phyloP scores from a whole-genome alignment of 2,113 vertebrate species.

The Pelobates fuscus region DNA sequence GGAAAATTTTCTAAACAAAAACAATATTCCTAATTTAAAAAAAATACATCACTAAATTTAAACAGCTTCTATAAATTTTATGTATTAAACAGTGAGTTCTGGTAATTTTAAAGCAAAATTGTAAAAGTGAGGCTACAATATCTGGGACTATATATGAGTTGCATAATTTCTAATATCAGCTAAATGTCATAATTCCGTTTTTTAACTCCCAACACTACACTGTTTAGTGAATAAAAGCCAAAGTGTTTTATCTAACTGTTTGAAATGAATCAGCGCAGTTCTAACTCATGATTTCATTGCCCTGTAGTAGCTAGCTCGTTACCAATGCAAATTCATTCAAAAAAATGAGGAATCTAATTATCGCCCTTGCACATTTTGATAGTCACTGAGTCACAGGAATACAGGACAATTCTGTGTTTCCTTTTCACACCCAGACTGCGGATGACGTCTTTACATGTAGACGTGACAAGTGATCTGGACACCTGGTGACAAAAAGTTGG shows the following conservation, averaged over 20 bases:
- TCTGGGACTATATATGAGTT: too few relatives aligned
- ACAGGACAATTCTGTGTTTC: conserved; percentile 6
- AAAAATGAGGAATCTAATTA: conserved; percentile 66
- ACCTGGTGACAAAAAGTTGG: not conserved
- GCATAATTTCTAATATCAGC: too few relatives aligned
- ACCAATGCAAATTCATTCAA: conserved; percentile 62
- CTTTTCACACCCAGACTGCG: not conserved
- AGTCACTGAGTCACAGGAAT: conserved; percentile 16
- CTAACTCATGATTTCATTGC: conserved; percentile 49
- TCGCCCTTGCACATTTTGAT: conserved; percentile 42
- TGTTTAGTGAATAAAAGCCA: too few relatives aligned
- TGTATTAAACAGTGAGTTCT: too few relatives aligned
- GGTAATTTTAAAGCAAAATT: too few relatives aligned
- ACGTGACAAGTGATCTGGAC: conserved; percentile 20
- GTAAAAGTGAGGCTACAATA: too few relatives aligned
- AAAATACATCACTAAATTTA: too few relatives aligned
- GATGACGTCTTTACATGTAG: conserved; percentile 18
- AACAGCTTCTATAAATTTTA: too few relatives aligned
- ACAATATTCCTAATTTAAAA: too few relatives aligned
- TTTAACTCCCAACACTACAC: too few relatives aligned
- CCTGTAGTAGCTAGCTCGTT: conserved; percentile 57
- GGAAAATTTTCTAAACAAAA: too few relatives aligned
- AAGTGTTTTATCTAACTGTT: conserved; percentile 59
- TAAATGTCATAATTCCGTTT: too few relatives aligned
- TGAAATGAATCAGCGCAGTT: conserved; percentile 59